Base-by-base conservation (phyloP, 2,113 vertebrate genomes). In the Psophia crepitans region DNA sequence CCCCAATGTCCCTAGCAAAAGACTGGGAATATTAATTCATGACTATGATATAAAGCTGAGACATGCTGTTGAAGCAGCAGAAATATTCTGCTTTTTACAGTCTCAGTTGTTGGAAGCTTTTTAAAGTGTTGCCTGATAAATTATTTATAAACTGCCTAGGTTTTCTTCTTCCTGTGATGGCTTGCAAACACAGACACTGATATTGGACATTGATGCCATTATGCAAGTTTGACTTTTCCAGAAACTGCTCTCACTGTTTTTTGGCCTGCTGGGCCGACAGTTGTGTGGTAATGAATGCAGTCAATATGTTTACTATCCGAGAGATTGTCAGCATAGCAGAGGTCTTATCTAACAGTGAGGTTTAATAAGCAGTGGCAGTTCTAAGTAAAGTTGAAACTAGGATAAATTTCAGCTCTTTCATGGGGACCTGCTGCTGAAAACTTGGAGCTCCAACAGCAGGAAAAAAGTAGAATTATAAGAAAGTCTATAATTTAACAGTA, bases 41-140 rank as follows among this genome's bases (percentile, higher is more conserved):
- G 14, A 54, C 41, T 81, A 49, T 18, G 56, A 14, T 39, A 49
- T 23, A 78, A 74, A 76, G 12, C 58, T 75, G 83, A 64, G 12
- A 8, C 39, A 76, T 33, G 23, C 39, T 84, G 39, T 71, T 96
- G 70, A 88, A 94, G 65, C 22, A 88, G 76, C 44, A 78, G 70
- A 86, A 86, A 86, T 88, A 65, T 7, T 80, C n/a, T 43, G 4
- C 21, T 64, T 96, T 91, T 77, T 85, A 30, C 58, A 41, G 23
- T 75, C 27, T 60, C 46, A 64, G 41, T 56, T 82, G 39, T 56
- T 83, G n/a, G 61, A 88, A 60, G 12, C 19, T 63, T 91, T 94
- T 73, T 63, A 84, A 97, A 91, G 28, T 61, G 14, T 60, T 93
- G 8, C 54, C 74, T 94, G 49, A 71, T 96, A 87, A 96, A 95